A percentile compares a stretch with the other conserved stretches of the same genome.
Conservation (phyloP, 2,797 vertebrate species). For the Artibeus lituratus region DNA sequence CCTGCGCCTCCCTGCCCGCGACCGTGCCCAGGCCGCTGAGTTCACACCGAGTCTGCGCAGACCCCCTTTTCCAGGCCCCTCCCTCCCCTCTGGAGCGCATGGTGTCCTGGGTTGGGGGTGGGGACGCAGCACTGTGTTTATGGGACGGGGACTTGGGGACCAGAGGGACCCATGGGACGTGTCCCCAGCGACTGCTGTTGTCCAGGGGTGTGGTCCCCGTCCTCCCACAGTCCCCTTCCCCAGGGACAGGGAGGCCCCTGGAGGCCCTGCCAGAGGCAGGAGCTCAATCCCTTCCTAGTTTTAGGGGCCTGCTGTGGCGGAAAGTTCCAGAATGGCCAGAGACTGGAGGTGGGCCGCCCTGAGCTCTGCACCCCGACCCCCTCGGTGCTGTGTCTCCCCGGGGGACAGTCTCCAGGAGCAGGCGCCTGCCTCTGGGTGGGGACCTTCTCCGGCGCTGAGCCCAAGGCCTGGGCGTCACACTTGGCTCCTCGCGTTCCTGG, state of each 20-base stretch:
- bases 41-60: not conserved
- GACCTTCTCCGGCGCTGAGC: not conserved
- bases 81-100: too few species aligned
- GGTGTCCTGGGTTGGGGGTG: too few species aligned
- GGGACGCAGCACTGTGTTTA: too few species aligned
- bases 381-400: not conserved
- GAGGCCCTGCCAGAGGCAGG: not conserved
- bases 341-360: not conserved
- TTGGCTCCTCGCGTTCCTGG: not conserved
- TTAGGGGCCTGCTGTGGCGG: not conserved
- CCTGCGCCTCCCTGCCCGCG: not conserved
- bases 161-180: not conserved
- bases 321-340: not conserved
- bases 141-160: not conserved
- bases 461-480: not conserved
- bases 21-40: not conserved
- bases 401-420: not conserved
- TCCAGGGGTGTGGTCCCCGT: not conserved
- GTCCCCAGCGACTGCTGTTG: accelerated
- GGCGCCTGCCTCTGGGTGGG: not conserved
- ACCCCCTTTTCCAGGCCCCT: too few species aligned
- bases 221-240: not conserved
- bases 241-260: not conserved
- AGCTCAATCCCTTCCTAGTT: not conserved
- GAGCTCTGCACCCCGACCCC: too few species aligned